Base-by-base conservation (phyloP, 2,888 invertebrate species). In the Nephrocerus scutellatus region DNA sequence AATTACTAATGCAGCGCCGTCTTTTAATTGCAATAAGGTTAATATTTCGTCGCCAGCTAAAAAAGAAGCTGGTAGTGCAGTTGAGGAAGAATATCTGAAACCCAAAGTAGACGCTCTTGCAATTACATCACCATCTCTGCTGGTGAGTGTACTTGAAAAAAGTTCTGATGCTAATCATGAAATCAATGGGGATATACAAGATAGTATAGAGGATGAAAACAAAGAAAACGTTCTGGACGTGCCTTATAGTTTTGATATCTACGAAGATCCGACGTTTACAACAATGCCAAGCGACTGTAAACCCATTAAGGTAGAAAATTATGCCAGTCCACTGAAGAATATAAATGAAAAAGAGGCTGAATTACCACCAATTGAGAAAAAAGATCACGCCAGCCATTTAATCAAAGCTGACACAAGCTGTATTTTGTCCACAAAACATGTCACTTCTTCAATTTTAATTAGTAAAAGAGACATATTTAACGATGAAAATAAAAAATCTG, bases 401-500 rank as follows among this genome's bases (percentile, higher is more conserved):
- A 35, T n/a, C 8, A 22, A 8, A 9, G 8, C 23, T 8, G 23
- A 22, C n/a, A 22, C 23, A 9, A 8, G 10, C 8, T 52, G 52
- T 2, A 53, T 52, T 37, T 41, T 54, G 6, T 36, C 30, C 5
- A 57, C 54, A 29, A 45, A 46, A 5, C 51, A 53, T 2, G 15
- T 3, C n/a, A n/a, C n/a, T n/a, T n/a, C n/a, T n/a, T 47, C 47
- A 10, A 49, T 49, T 38, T 38, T 49, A 22, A 34, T 43, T 4
- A 46, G 39, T 4, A 42, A 46, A 31, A 42, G 29, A 9, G 50
- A 60, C 22, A 29, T 56, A 1, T 52, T 64, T 5, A 47, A 45
- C 15, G 56, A 55, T 18, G 53, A 57, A 14, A 38, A 31, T 4
- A 49, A 50, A 1, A 63, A 63, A 44, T 52, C 41, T 41, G 63